Percentiles rank a stretch among this genome's conserved stretches.
Conservation (phyloP, 2,113 vertebrate genomes). For the Grammomys surdaster region DNA sequence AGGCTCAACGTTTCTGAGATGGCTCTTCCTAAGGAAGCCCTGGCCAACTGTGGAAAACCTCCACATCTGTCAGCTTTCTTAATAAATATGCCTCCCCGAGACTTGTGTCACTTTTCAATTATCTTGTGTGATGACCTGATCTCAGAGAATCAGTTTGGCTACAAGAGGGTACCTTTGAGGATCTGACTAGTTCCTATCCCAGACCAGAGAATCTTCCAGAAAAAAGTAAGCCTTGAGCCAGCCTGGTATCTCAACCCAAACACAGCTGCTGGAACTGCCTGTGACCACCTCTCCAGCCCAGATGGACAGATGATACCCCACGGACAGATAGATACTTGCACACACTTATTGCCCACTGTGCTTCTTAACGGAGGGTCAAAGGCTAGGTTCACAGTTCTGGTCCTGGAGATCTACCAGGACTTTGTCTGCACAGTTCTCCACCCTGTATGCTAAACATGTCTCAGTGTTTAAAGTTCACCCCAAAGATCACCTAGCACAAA, state of each 20-base stretch:
- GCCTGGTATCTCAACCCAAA: not conserved
- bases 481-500: not conserved
- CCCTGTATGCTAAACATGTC: not conserved
- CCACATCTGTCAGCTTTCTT: not conserved
- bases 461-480: not conserved
- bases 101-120: not conserved
- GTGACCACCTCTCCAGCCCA: not conserved
- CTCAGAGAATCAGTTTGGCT: slow-evolving; percentile 5
- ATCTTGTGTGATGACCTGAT: not conserved
- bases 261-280: not conserved
- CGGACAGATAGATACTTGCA: too few species aligned
- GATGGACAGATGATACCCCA: not conserved
- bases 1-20: not conserved
- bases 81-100: not conserved
- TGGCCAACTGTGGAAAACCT: not conserved
- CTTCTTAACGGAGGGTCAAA: not conserved
- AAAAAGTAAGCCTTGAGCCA: not conserved
- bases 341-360: not conserved
- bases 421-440: not conserved
- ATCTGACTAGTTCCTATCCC: not conserved
- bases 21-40: not conserved
- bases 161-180: not conserved
- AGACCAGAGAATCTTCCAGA: not conserved
- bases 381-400: slow-evolving; percentile 10
- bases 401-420: not conserved